Percentiles rank a stretch among this genome's conserved stretches.
Evolutionary conservation across 2,888 invertebrate species (phyloP).

Genomic region (Cacoxenus indagator): DNA sequence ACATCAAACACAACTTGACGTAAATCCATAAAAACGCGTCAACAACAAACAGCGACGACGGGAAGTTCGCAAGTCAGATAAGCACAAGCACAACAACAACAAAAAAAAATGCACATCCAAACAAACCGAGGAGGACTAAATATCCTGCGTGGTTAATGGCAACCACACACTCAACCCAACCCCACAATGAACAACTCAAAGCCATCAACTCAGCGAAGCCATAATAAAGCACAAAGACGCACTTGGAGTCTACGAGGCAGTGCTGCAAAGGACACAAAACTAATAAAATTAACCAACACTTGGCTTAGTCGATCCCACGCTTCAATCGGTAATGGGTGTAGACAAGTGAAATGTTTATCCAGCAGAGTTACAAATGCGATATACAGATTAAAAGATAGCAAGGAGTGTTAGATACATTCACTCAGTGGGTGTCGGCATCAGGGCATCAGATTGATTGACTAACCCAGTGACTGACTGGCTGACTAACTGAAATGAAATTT

Average conservation of each 20-base stretch:
- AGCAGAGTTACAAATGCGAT: constrained; percentile 8
- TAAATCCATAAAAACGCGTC: constrained; percentile 33
- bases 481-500: too few relatives aligned
- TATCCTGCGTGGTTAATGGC: not conserved
- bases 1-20: constrained; percentile 39
- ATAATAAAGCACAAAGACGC: constrained; percentile 40
- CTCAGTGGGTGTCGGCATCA: not conserved
- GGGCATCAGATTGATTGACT: too few relatives aligned
- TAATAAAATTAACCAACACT: constrained; percentile 58
- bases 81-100: not conserved
- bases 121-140: constrained; percentile 12
- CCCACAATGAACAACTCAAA: not conserved
- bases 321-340: not conserved
- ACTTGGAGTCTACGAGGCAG: constrained; percentile 37
- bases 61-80: not conserved
- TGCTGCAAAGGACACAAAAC: constrained; percentile 42
- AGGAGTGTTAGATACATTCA: too few relatives aligned
- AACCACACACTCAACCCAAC: constrained; percentile 2
- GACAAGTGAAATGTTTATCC: constrained; percentile 6
- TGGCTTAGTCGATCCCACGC: not conserved
- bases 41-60: not conserved
- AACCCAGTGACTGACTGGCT: too few relatives aligned
- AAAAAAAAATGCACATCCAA: constrained; percentile 15
- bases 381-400: constrained; percentile 13
- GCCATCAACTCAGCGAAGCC: constrained; percentile 2